Evolutionary conservation across 2,888 invertebrate species (phyloP), one percentile per base, ranked within the genome.

Genomic region (Galerucella nymphaeae): DNA sequence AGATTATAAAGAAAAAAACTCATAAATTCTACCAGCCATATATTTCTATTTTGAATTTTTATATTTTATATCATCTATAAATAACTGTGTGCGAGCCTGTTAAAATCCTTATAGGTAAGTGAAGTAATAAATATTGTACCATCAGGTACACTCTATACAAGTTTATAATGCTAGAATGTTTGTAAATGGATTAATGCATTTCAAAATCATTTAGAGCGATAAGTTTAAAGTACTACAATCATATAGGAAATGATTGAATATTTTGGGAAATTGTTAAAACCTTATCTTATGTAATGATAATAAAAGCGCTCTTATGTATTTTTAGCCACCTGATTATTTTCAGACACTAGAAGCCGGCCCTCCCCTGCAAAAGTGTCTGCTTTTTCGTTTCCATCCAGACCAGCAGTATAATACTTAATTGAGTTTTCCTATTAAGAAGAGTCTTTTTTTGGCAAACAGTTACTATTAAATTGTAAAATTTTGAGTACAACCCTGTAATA

Each of bases 41-140:
- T 57, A 30, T 30, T 57, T 23, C 57, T 57, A 57, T 23, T 57
- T 23, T 57, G 11, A 18, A 57, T 57, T 57, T 57, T 57, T 57
- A 57, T 57, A 57, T 57, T 30, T 30, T 30, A 30, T 30, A 30
- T 30, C 57, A 11, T 57, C 57, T 57, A 57, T 57, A 57, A 57
- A 57, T 57, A 57, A 57, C 57, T 57, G 13, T 14, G 23, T 23
- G 57, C 11, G 13, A 57, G 16, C 18, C 57, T 57, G 57, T 57
- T 20, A 57, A 57, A 57, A 20, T 57, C 57, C 20, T 48, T 48
- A 23, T 20, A 57, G 20, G 57, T 23, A 57, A 57, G 57, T 23
- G 20, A 57, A 20, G 57, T 23, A 57, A 57, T 57, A 57, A 57
- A 57, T 57, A 57, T 57, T 20, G 57, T 57, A 11, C 23, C 57